Evolutionary conservation across 1,140 invertebrate species (phyloP).

Genomic region (Paracyclopina nana): DNA sequence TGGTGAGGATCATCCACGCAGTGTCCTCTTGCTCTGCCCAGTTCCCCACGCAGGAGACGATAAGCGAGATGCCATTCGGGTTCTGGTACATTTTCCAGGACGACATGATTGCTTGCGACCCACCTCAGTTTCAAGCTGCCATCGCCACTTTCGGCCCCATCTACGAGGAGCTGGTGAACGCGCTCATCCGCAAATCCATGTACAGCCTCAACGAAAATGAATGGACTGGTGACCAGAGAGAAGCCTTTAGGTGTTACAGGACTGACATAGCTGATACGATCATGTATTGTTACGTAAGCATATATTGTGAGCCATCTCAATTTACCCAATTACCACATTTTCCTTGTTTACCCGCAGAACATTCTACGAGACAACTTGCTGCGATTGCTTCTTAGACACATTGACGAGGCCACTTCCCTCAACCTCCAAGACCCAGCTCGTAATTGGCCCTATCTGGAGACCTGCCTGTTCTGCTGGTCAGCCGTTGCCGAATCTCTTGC

Average conservation of each 20-base stretch:
- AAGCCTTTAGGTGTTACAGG: slow-evolving; percentile 66
- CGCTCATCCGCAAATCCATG: slow-evolving; percentile 42
- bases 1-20: slow-evolving; percentile 43
- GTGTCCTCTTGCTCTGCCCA: slow-evolving; percentile 51
- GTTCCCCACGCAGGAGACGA: slow-evolving; percentile 61
- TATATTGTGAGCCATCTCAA: too few species aligned
- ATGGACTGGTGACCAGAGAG: slow-evolving; percentile 49
- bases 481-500: slow-evolving; percentile 54
- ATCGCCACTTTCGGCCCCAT: slow-evolving; percentile 37
- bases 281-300: slow-evolving; percentile 65
- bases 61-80: slow-evolving; percentile 57
- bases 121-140: slow-evolving; percentile 30
- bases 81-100: slow-evolving; percentile 67
- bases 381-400: slow-evolving; percentile 36
- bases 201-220: slow-evolving; percentile 31
- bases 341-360: too few species aligned
- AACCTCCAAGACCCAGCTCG: slow-evolving; percentile 27
- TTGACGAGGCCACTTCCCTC: slow-evolving; percentile 32
- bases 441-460: slow-evolving; percentile 45
- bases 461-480: slow-evolving; percentile 55
- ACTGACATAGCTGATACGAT: slow-evolving; percentile 76
- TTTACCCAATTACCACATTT: too few species aligned
- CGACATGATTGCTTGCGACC: slow-evolving; percentile 34
- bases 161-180: slow-evolving; percentile 40
- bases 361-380: slow-evolving; percentile 48